Evolutionary conservation across 92 coral and sea anemone species (phyloP).

Genomic region (Virgularia gustaviana): DNA sequence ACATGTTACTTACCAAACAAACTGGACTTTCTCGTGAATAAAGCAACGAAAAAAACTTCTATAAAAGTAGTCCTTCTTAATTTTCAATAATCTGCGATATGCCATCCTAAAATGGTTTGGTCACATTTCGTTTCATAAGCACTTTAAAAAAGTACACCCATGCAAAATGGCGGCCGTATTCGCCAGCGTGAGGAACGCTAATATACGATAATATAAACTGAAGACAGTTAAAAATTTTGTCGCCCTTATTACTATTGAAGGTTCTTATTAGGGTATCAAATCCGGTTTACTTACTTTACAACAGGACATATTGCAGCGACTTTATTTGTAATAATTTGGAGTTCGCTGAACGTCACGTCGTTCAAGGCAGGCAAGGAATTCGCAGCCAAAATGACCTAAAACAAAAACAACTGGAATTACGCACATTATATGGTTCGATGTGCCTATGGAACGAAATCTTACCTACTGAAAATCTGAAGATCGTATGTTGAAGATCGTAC

Average conservation of each 20-base stretch:
- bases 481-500: too few relatives aligned
- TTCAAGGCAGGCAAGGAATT: conserved; percentile 93
- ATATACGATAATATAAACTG: too few relatives aligned
- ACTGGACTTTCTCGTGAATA: too few relatives aligned
- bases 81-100: too few relatives aligned
- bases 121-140: too few relatives aligned
- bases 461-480: background rate
- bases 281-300: conserved; percentile 66
- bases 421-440: background rate
- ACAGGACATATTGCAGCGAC: conserved; percentile 77
- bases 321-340: conserved; percentile 65
- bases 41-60: too few relatives aligned
- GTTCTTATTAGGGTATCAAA: background rate
- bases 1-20: too few relatives aligned
- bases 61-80: too few relatives aligned
- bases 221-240: background rate
- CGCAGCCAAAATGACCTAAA: conserved; percentile 87
- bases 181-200: too few relatives aligned
- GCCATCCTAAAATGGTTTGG: too few relatives aligned
- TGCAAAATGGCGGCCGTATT: too few relatives aligned
- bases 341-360: conserved; percentile 93
- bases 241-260: background rate
- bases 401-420: background rate
- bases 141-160: too few relatives aligned
- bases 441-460: background rate